A percentile compares a stretch with the other conserved stretches of the same genome.
Conservation (phyloP, 1,140 invertebrate genomes). For the Megalopta genalis region DNA sequence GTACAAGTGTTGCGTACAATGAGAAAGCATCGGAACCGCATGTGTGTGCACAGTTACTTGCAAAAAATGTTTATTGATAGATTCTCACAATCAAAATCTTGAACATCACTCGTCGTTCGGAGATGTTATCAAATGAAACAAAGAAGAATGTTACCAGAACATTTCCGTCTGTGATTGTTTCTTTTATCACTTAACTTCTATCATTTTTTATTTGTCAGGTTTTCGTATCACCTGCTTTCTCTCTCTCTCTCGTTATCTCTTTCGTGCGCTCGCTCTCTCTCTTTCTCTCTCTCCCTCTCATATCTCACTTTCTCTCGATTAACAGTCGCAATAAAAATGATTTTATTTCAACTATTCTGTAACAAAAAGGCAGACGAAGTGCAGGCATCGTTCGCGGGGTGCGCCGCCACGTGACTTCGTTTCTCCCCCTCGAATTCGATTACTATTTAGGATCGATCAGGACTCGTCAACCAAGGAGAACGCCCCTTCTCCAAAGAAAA, state of each 20-base stretch:
- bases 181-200: no score
- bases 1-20: slow-evolving; percentile 5
- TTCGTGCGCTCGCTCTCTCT: slow-evolving; percentile 52
- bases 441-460: slow-evolving; percentile 7
- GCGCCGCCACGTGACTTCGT: slow-evolving; percentile 6
- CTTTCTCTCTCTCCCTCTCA: slow-evolving; percentile 53
- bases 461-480: neutral
- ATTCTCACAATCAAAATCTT: slow-evolving; percentile 25
- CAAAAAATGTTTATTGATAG: slow-evolving; percentile 27
- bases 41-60: neutral
- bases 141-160: slow-evolving; percentile 28
- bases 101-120: slow-evolving; percentile 12
- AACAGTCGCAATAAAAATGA: slow-evolving; percentile 65
- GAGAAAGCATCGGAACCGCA: slow-evolving; percentile 4
- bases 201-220: slow-evolving; percentile 51
- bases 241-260: slow-evolving; percentile 44
- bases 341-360: slow-evolving; percentile 62
- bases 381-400: slow-evolving; percentile 24
- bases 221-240: slow-evolving; percentile 54
- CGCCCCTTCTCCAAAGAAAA: neutral
- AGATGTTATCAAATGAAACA: slow-evolving; percentile 20
- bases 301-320: slow-evolving; percentile 46
- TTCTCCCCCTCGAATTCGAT: slow-evolving; percentile 6
- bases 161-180: slow-evolving; percentile 23
- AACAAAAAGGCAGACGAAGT: slow-evolving; percentile 62